These are phyloP conservation scores for Xiphophorus couchianus DNA, from an alignment of 2,113 vertebrate genomes.

Conservation along the genomic window DNA sequence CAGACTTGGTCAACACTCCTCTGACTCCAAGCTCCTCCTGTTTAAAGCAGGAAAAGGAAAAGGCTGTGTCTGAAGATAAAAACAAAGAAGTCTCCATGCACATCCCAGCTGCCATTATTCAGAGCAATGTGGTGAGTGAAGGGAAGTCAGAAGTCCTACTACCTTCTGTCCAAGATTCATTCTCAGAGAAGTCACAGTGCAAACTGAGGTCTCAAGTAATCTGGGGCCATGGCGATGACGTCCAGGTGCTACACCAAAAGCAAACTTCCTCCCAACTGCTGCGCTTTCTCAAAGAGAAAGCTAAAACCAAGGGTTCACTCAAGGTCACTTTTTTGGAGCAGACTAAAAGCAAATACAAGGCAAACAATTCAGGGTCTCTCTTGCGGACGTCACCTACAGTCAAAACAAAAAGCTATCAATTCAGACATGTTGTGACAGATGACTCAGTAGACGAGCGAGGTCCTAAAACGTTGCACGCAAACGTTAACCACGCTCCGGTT, in stretches of 20 bases:
- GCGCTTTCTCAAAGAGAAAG: constrained; percentile 63
- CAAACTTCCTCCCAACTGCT: constrained; percentile 77
- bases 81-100: constrained; percentile 9
- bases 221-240: constrained; percentile 38
- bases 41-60: constrained; percentile 19
- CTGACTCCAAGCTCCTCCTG: neutral
- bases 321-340: constrained; percentile 31
- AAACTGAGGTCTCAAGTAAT: constrained; percentile 24
- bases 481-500: constrained; percentile 41
- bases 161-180: constrained; percentile 27
- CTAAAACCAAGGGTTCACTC: constrained; percentile 29
- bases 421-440: constrained; percentile 2
- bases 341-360: neutral
- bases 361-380: neutral
- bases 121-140: constrained; percentile 5
- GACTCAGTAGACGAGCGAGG: neutral
- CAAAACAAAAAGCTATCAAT: constrained; percentile 27
- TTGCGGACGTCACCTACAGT: neutral
- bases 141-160: constrained; percentile 29
- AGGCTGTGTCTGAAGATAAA: constrained; percentile 33
- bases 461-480: constrained; percentile 18
- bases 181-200: constrained; percentile 14
- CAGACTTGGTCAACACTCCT: constrained; percentile 11
- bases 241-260: constrained; percentile 71
- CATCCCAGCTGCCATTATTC: constrained; percentile 21